Conservation (phyloP, 2,888 invertebrate genomes). For the Junonia oenone region DNA sequence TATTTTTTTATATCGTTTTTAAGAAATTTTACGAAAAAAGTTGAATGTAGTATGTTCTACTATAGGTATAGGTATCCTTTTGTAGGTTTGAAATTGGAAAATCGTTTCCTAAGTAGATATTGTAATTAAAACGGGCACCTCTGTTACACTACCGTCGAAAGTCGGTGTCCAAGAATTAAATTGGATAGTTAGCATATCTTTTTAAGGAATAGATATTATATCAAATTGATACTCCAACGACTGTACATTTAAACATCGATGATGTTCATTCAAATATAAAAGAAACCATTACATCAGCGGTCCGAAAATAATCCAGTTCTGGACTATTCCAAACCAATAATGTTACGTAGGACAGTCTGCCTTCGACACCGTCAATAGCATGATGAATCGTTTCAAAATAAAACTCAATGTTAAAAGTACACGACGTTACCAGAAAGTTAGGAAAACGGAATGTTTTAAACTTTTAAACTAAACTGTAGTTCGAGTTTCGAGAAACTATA, state of each 20-base stretch:
- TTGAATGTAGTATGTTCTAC: too few relatives aligned
- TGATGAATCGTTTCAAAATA: constrained; percentile 15
- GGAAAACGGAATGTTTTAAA: not conserved
- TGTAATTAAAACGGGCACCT: too few relatives aligned
- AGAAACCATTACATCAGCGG: constrained; percentile 29
- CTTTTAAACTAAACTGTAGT: not conserved
- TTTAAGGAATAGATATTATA: not conserved
- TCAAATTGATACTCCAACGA: too few relatives aligned
- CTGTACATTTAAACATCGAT: not conserved
- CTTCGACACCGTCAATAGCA: constrained; percentile 3
- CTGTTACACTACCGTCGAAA: too few relatives aligned
- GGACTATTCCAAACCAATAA: constrained; percentile 22
- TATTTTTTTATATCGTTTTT: too few relatives aligned
- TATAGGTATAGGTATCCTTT: too few relatives aligned
- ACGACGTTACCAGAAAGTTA: not conserved
- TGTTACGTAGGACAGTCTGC: constrained; percentile 17
- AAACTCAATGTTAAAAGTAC: not conserved
- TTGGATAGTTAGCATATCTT: too few relatives aligned
- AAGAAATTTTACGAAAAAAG: too few relatives aligned
- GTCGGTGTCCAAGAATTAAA: too few relatives aligned
- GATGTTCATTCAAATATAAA: constrained; percentile 15
- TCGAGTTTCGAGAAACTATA: not conserved
- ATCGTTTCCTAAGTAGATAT: too few relatives aligned
- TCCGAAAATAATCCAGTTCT: constrained; percentile 29
- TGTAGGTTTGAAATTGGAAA: too few relatives aligned